Conservation (phyloP, 2,113 vertebrate genomes). For the Naja naja region DNA sequence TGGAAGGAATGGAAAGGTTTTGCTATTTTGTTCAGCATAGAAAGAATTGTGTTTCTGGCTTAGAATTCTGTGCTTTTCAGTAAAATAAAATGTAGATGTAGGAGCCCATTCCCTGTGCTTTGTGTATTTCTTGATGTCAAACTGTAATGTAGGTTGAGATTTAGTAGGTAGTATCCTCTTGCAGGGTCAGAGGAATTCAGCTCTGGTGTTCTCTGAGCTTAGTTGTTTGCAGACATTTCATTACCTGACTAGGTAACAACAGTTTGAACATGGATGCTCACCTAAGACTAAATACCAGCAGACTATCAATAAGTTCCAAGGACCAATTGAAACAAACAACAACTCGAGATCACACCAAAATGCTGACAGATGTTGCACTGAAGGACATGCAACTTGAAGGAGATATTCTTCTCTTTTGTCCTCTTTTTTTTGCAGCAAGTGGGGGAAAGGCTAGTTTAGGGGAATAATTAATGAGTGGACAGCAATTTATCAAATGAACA, state of each 20-base stretch:
- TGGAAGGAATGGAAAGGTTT: constrained; percentile 4
- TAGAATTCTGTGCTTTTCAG: neutral
- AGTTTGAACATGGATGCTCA: neutral
- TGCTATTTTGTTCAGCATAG: constrained; percentile 22
- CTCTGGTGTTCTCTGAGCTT: neutral
- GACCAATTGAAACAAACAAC: neutral
- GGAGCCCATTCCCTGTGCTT: neutral
- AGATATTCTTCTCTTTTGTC: neutral
- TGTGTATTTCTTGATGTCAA: neutral
- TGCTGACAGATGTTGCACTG: neutral
- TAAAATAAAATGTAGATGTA: neutral
- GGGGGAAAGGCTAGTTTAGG: neutral
- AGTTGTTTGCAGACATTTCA: neutral
- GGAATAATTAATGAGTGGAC: neutral
- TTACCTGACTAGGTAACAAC: neutral
- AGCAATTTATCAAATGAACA: neutral
- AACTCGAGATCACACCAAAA: neutral
- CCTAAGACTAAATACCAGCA: neutral
- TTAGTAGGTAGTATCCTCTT: neutral
- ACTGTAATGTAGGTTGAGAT: neutral
- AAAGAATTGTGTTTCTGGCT: neutral
- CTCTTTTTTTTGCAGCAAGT: neutral
- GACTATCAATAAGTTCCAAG: neutral
- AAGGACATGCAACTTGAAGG: neutral
- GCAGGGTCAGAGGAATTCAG: neutral